A percentile compares a stretch with the other conserved stretches of the same genome.
phyloP scores from a whole-genome alignment of 2,113 vertebrate genomes.

The Spheniscus mendiculus region DNA sequence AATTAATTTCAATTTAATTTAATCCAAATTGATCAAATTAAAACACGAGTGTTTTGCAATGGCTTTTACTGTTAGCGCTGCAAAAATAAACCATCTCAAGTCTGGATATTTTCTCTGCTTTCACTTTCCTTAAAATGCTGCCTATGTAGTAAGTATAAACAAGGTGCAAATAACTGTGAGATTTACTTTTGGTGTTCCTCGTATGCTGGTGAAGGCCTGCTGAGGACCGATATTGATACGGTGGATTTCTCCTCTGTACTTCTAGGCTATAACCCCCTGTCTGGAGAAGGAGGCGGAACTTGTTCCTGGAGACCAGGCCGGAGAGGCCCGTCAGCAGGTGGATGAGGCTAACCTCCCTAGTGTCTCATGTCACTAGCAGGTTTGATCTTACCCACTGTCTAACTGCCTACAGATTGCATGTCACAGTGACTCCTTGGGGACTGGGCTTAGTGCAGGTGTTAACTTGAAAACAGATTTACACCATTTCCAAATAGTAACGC shows the following conservation, averaged over 20 bases:
- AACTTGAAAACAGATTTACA: not conserved
- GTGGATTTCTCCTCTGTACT: constrained; percentile 5
- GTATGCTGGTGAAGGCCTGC: not conserved
- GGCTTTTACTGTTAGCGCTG: not conserved
- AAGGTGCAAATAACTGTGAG: not conserved
- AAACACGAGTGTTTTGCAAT: not conserved
- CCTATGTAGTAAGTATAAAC: not conserved
- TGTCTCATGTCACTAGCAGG: constrained; percentile 51
- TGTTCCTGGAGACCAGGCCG: constrained; percentile 91
- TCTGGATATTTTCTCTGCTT: not conserved
- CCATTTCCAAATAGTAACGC: not conserved
- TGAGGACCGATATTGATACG: not conserved
- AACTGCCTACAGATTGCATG: constrained; percentile 62
- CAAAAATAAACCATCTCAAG: not conserved
- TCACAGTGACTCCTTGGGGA: constrained; percentile 56
- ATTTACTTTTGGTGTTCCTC: not conserved
- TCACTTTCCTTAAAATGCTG: not conserved
- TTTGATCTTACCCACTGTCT: constrained; percentile 13
- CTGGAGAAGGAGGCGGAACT: constrained; percentile 86
- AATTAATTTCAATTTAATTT: not conserved
- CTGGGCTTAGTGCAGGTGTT: not conserved
- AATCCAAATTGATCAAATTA: not conserved
- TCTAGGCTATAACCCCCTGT: constrained; percentile 90
- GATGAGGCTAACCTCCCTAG: constrained; percentile 86
- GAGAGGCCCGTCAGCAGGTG: constrained; percentile 87